These are phyloP conservation scores for Asobara japonica DNA, from an alignment of 1,140 invertebrate genomes.

Conservation along the genomic window DNA sequence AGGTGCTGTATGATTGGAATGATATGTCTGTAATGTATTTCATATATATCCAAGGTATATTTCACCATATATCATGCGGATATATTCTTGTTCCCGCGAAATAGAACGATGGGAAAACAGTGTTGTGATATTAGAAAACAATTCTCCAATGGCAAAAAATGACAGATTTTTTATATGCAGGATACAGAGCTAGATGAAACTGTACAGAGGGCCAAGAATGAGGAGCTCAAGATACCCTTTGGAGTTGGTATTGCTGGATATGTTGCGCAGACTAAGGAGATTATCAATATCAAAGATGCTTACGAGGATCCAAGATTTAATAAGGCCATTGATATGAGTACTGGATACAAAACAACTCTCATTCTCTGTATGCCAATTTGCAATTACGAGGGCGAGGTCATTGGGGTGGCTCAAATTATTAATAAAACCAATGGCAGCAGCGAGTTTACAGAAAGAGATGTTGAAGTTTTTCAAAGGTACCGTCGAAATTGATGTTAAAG, in stretches of 20 bases:
- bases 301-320: conserved; percentile 90
- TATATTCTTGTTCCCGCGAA: too few relatives aligned
- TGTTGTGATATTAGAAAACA: too few relatives aligned
- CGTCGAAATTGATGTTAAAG: too few relatives aligned
- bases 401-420: conserved; percentile 96
- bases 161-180: too few relatives aligned
- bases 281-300: conserved; percentile 91
- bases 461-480: conserved; percentile 82
- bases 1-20: too few relatives aligned
- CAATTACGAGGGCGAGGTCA: conserved; percentile 94
- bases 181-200: conserved; percentile 86
- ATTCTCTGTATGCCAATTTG: conserved; percentile 96
- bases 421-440: conserved; percentile 91
- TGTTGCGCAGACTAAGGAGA: conserved; percentile 87
- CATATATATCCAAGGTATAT: too few relatives aligned
- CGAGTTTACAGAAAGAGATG: conserved; percentile 89
- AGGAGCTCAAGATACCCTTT: conserved; percentile 88
- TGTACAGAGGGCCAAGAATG: conserved; percentile 73
- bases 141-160: too few relatives aligned
- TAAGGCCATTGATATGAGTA: conserved; percentile 88
- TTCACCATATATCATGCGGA: too few relatives aligned
- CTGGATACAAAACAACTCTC: conserved; percentile 90
- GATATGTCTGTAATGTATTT: too few relatives aligned
- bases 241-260: conserved; percentile 90
- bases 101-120: too few relatives aligned